phyloP scores from a whole-genome alignment of 2,113 vertebrate species.

The Chascanopsetta lugubris region DNA sequence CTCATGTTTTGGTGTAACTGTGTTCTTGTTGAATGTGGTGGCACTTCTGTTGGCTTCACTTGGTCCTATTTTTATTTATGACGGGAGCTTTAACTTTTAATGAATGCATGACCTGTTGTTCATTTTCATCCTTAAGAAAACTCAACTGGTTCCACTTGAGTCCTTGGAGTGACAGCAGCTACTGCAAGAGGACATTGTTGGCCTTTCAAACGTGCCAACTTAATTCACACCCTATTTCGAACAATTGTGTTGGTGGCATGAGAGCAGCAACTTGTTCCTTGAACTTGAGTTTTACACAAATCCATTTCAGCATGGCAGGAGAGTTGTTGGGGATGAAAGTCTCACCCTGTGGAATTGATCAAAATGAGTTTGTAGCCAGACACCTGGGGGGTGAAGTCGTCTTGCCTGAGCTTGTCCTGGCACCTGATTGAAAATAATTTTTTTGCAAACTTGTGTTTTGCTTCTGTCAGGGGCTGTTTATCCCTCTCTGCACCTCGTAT shows the following conservation, averaged over 20 bases:
- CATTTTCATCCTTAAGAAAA: not conserved
- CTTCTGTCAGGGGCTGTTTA: not conserved
- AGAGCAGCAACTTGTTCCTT: not conserved
- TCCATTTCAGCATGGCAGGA: not conserved
- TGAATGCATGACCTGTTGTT: not conserved
- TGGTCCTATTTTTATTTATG: too few relatives aligned
- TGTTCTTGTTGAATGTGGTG: too few relatives aligned
- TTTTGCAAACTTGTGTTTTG: not conserved
- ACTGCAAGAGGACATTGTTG: not conserved
- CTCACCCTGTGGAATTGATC: not conserved
- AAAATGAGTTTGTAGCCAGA: not conserved
- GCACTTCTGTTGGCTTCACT: too few relatives aligned
- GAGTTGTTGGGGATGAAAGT: not conserved
- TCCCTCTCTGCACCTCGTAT: not conserved
- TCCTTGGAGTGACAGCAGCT: not conserved
- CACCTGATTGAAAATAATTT: too few relatives aligned
- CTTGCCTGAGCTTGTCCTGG: too few relatives aligned
- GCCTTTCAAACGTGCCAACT: not conserved
- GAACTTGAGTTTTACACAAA: conserved; percentile 1
- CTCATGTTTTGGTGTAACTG: too few relatives aligned
- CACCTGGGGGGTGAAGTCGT: not conserved
- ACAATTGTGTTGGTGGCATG: too few relatives aligned
- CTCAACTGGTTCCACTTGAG: not conserved
- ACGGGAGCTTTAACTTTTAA: too few relatives aligned
- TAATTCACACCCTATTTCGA: not conserved